Evolutionary conservation across 2,888 invertebrate species (phyloP), one percentile per base, ranked within the genome.

Genomic region (Athalia circularis): DNA sequence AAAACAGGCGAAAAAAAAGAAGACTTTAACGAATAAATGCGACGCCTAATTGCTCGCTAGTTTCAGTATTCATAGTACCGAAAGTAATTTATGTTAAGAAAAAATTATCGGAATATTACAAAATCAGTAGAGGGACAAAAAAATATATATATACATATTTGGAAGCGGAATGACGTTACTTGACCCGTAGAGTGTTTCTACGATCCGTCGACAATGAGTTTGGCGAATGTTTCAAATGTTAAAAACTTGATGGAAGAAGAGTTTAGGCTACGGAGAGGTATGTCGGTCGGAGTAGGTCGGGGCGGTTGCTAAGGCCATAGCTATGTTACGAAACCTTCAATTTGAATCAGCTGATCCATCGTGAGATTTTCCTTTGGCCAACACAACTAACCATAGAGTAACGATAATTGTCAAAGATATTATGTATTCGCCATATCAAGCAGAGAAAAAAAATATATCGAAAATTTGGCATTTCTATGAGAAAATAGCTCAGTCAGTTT

Each of bases 1-100:
- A 82, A 86, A 86, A 85, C 7, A 6, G 29, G 29, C 29, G 29
- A 2, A 29, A 29, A 29, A 29, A 29, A 29, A 29, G 2, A 29
- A 29, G 2, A 29, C 29, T n/a, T n/a, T n/a, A n/a, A n/a, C 0
- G 29, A 29, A 29, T 0, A 29, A 29, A 29, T 29, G 29, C 29
- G 29, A 29, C 29, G 29, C 29, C 29, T 29, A 29, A 29, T 29
- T 29, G 29, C 29, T 29, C 29, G 29, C 29, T 29, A 29, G 29
- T 29, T 29, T 29, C 2, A 29, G 29, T 29, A 29, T 29, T 29
- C 29, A 29, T 29, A 29, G n/a, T 54, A 54, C 4, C 54, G n/a
- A 54, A 54, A 29, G 29, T 29, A 29, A 29, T 29, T 29, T 29
- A 29, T 29, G 29, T 29, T 1, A 0, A 29, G 29, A 29, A 29